Percentiles rank a stretch among this genome's conserved stretches.
Conservation (phyloP, 2,113 vertebrate species). For the Psittacus erithacus region DNA sequence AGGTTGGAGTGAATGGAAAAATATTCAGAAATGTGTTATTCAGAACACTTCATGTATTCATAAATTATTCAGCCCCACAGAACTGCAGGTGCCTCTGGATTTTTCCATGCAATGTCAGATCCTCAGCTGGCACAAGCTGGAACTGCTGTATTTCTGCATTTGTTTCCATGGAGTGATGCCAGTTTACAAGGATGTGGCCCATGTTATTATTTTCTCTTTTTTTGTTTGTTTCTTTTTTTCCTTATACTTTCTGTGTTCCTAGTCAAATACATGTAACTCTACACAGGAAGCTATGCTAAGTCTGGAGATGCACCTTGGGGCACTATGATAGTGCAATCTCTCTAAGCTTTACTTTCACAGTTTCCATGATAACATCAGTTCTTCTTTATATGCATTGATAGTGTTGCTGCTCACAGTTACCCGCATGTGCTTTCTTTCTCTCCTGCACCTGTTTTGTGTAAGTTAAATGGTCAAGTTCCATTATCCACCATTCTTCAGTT, state of each 20-base stretch:
- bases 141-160: conserved; percentile 18
- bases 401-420: background rate
- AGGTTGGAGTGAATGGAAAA: conserved; percentile 40
- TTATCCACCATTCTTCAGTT: background rate
- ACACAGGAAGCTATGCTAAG: background rate
- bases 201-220: background rate
- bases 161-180: background rate
- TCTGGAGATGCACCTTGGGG: background rate
- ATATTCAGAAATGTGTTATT: conserved; percentile 46
- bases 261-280: background rate
- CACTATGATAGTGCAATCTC: background rate
- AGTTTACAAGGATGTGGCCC: background rate
- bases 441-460: background rate
- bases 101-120: conserved; percentile 40
- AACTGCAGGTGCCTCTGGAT: conserved; percentile 51
- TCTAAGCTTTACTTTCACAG: background rate
- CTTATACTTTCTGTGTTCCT: background rate
- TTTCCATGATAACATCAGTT: conserved; percentile 1
- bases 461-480: background rate
- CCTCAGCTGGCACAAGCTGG: conserved; percentile 31
- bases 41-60: conserved; percentile 41
- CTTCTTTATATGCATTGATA: background rate
- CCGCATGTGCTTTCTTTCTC: background rate
- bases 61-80: conserved; percentile 57
- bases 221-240: background rate